Evolutionary conservation across 2,797 vertebrate species (phyloP), one percentile per base, ranked within the genome.

Genomic region (Megaceryle alcyon): DNA sequence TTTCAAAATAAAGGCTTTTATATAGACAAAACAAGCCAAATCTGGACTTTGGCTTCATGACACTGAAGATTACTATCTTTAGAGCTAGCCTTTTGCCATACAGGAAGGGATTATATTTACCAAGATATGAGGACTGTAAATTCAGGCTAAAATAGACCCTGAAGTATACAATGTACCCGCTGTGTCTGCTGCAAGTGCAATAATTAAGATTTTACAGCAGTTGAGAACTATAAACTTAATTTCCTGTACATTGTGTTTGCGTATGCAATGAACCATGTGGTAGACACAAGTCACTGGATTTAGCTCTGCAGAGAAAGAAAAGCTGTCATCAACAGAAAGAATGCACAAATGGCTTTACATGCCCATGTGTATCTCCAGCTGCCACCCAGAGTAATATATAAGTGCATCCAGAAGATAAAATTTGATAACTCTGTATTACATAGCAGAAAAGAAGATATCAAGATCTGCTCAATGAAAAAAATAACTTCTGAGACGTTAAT

Each of bases 141-240:
- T 57, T 65, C 59, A 64, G 29, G 29, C 35, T 79, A 72, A 82
- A 90, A 80, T 28, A 88, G 51, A 82, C 53, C 43, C 33, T 6
- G 3, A 68, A 82, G 76, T 53, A 80, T 57, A 76, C 51, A 75
- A 33, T 25, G 68, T 37, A 35, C 68, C 53, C 28, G 15, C 41
- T 18, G 46, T 31, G 59, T 28, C 51, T 82, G 63, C 75, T 76
- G 46, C 10, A 59, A 89, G 65, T 1, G 1, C 28, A 44, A 56
- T 35, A 61, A 86, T 81, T 77, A 77, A 26, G 14, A 41, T 56
- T 94, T 91, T 82, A 91, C 66, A 82, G 79, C 88, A 85, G 54
- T 9, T 64, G n/a, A 72, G 63, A 85, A 54, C 19, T 7, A 51
- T 60, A 66, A 94, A 79, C 29, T 91, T 71, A 28, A 79, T 80